phyloP scores from a whole-genome alignment of 2,113 vertebrate genomes.

The Cinclus mexicanus region DNA sequence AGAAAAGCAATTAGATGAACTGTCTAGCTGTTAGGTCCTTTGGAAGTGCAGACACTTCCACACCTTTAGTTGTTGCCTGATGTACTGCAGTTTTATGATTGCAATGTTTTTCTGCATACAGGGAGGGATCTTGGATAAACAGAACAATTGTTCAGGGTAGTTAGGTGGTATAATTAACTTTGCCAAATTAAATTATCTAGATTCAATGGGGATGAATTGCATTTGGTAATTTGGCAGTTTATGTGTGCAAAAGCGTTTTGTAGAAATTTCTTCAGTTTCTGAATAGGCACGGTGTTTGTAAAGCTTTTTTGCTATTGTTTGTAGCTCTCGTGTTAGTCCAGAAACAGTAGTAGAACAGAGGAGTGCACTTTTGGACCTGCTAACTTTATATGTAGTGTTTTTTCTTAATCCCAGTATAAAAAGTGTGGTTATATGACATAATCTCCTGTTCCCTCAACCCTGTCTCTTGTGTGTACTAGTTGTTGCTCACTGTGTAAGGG shows the following conservation, averaged over 20 bases:
- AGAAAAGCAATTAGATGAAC: not conserved
- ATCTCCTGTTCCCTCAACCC: not conserved
- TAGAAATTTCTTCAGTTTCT: not conserved
- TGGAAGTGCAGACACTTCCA: not conserved
- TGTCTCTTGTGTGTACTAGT: not conserved
- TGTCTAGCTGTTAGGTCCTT: not conserved
- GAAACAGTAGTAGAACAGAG: not conserved
- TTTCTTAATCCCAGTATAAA: not conserved
- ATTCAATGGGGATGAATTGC: not conserved
- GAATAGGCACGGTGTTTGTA: not conserved
- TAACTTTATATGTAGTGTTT: not conserved
- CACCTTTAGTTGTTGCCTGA: not conserved
- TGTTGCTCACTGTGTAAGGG: not conserved
- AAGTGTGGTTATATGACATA: not conserved
- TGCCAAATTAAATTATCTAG: not conserved
- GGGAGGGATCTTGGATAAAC: not conserved
- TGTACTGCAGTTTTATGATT: not conserved
- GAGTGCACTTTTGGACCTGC: not conserved
- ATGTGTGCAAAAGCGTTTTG: not conserved
- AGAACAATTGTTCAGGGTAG: not conserved
- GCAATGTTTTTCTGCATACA: not conserved
- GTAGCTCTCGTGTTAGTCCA: not conserved
- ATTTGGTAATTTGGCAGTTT: not conserved
- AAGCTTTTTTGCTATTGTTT: not conserved
- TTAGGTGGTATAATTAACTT: not conserved